Percentiles rank a stretch among this genome's conserved stretches.
Evolutionary conservation across 2,888 invertebrate genomes (phyloP).

Genomic region (Carterocephalus palaemon): DNA sequence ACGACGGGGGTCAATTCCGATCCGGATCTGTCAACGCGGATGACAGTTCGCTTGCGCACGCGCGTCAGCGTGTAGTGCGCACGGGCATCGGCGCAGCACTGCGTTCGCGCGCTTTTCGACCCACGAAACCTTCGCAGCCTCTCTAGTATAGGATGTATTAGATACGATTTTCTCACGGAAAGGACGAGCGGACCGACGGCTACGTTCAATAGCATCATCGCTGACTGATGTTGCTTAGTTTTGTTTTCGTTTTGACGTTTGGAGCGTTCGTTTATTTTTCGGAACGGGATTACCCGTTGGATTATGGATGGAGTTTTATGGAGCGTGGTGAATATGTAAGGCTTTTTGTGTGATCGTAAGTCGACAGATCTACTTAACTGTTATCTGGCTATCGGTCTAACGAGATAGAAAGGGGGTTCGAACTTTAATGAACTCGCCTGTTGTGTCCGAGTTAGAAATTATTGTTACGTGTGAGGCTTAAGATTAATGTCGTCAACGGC

Average conservation of each 20-base stretch:
- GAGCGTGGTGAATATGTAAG: slow-evolving; percentile 55
- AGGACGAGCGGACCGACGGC: slow-evolving; percentile 46
- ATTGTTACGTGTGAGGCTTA: slow-evolving; percentile 19
- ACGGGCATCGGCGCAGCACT: slow-evolving; percentile 73
- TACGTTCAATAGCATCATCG: slow-evolving; percentile 41
- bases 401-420: slow-evolving; percentile 24
- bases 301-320: slow-evolving; percentile 60
- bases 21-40: slow-evolving; percentile 55
- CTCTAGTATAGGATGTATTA: slow-evolving; percentile 50
- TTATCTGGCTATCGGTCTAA: slow-evolving; percentile 36
- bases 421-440: slow-evolving; percentile 23
- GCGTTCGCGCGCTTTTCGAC: slow-evolving; percentile 77
- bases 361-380: slow-evolving; percentile 41
- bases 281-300: slow-evolving; percentile 62
- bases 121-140: slow-evolving; percentile 69
- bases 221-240: slow-evolving; percentile 63
- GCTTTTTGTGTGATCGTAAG: slow-evolving; percentile 51
- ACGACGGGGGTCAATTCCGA: slow-evolving; percentile 33
- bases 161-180: slow-evolving; percentile 66
- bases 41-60: slow-evolving; percentile 55
- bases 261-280: slow-evolving; percentile 53
- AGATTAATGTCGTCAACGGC: slow-evolving; percentile 18
- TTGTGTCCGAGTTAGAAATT: slow-evolving; percentile 11
- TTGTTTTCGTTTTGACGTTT: slow-evolving; percentile 64
- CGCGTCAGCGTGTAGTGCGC: slow-evolving; percentile 72